phyloP scores from a whole-genome alignment of 2,888 invertebrate species.

The Malachius bipustulatus region DNA sequence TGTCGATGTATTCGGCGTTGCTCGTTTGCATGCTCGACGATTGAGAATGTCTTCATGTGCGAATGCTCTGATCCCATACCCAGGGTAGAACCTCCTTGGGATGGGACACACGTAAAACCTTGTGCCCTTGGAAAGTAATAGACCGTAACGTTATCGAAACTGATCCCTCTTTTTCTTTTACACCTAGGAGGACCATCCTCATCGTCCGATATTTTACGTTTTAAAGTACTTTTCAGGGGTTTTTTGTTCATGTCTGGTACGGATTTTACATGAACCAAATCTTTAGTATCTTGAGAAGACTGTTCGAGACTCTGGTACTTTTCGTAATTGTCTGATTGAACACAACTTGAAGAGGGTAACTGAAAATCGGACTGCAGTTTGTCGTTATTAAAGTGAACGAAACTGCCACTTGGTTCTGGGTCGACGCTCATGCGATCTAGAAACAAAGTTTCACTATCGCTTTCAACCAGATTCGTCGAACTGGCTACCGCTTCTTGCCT shows the following conservation, averaged over 20 bases:
- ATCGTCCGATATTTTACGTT: constrained; percentile 46
- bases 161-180: constrained; percentile 69
- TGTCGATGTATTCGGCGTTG: constrained; percentile 78
- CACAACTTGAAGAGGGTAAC: constrained; percentile 20
- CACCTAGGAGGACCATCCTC: constrained; percentile 40
- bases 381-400: constrained; percentile 15
- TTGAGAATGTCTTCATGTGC: constrained; percentile 64
- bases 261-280: constrained; percentile 1
- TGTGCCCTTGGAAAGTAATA: constrained; percentile 90
- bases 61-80: constrained; percentile 76
- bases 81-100: constrained; percentile 80
- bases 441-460: constrained; percentile 43
- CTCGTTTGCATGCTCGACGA: constrained; percentile 81
- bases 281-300: neutral
- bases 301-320: neutral
- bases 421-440: constrained; percentile 34
- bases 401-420: constrained; percentile 12
- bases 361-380: constrained; percentile 20
- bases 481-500: constrained; percentile 28
- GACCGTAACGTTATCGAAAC: constrained; percentile 86
- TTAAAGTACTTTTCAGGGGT: constrained; percentile 54
- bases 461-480: constrained; percentile 28
- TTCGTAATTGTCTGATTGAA: constrained; percentile 8
- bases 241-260: constrained; percentile 11
- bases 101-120: constrained; percentile 85